Base-by-base conservation (phyloP, 2,797 vertebrate species). In the Rhinophrynus dorsalis region DNA sequence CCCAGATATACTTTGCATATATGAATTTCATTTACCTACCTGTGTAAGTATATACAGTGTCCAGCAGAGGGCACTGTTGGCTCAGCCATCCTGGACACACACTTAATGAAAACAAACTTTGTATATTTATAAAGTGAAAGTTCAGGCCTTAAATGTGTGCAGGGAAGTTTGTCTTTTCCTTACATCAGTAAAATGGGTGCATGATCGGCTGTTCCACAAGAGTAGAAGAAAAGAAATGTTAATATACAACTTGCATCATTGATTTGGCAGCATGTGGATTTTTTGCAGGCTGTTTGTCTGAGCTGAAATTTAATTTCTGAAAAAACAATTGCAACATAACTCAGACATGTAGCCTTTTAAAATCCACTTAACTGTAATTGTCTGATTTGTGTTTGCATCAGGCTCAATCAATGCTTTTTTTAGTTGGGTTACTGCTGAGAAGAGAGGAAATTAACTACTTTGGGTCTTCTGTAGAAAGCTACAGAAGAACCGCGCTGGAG, bases 31-130 rank as follows among this genome's bases (percentile, higher is more conserved):
- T 4, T 4, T 30, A 30, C 29, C 4, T 4, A 30, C 4, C 29
- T 30, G 8, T 12, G 29, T n/a, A 17, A 64, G 2, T 30, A 40
- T 29, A 18, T 11, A 1, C 13, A 8, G 4, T 18, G 24, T 23
- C 65, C 78, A 59, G 69, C 33, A 79, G 83, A 78, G 78, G 77
- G 78, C 63, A 47, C 27, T 48, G 52, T 2, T 72, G 29, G 58
- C 51, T 23, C 62, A 75, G 51, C 48, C 47, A 76, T 44, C 18
- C 60, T 51, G 66, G 27, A 2, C 1, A 2, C 1, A 5, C 17
- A 10, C 1, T n/a, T 27, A n/a, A 11, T 51, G 12, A n/a, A 9
- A 13, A 26, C 35, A 52, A n/a, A 54, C 32, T 56, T 12, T 21
- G 21, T 37, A 1, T 58, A 15, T 37, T 26, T 26, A 26, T 26